Evolutionary conservation across 2,888 invertebrate genomes (phyloP).

Genomic region (Mythimna loreyi): DNA sequence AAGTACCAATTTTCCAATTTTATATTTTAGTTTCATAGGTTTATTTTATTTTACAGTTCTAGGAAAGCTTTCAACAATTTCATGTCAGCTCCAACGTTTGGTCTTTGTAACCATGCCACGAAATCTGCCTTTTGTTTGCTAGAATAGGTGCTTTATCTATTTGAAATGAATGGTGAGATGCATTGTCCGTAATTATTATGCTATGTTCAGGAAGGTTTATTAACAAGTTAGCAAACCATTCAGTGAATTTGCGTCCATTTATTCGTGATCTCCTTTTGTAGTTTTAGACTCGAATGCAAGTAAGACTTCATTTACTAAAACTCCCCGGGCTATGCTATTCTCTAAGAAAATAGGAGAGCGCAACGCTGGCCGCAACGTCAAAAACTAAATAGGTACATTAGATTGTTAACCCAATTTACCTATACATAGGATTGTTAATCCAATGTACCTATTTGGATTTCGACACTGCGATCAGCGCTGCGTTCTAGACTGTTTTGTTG

Average conservation of each 20-base stretch:
- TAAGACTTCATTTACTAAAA: too few species aligned
- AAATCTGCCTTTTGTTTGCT: neutral
- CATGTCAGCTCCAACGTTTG: neutral
- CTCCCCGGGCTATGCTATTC: too few species aligned
- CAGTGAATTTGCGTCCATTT: neutral
- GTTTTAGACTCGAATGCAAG: neutral
- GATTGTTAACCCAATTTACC: too few species aligned
- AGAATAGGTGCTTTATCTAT: neutral
- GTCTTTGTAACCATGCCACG: neutral
- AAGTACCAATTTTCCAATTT: neutral
- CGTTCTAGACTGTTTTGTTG: too few species aligned
- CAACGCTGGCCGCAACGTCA: too few species aligned
- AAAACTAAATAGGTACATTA: too few species aligned
- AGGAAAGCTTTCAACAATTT: neutral
- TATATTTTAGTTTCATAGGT: neutral
- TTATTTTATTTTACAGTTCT: neutral
- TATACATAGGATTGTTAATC: too few species aligned
- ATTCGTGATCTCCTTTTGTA: neutral
- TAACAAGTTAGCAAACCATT: neutral
- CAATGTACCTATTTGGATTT: too few species aligned
- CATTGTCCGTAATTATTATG: neutral
- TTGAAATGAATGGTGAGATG: neutral
- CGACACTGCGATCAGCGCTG: too few species aligned
- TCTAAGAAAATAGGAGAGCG: too few species aligned
- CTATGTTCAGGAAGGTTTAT: neutral